Evolutionary conservation across 2,113 vertebrate species (phyloP), one percentile per base, ranked within the genome.

Genomic region (Rhegmatorhina hoffmannsi): DNA sequence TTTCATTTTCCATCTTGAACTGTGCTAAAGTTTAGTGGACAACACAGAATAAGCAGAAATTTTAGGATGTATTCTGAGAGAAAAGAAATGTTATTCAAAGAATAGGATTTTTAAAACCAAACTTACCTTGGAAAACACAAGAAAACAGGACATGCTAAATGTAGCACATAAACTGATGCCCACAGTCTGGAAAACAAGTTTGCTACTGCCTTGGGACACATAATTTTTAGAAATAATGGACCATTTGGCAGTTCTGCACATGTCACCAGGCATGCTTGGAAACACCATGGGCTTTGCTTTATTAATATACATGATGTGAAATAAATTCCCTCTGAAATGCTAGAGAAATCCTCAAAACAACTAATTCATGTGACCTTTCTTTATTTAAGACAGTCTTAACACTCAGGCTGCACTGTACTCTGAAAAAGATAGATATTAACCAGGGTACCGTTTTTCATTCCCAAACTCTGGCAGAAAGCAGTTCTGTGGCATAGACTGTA

Each of bases 201-300:
- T 97, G 96, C 95, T 96, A 89, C 97, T 24, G 83, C 95, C 97
- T 93, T 94, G 97, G 98, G 97, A 97, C 96, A 96, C 88, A 97
- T 97, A 96, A 95, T 97, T 98, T 98, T 97, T 97, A 97, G 97
- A 97, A 98, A 98, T 97, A 98, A 97, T 96, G 97, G 97, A 97
- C 94, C 97, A 96, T 97, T 98, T 98, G 97, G 97, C 97, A 97
- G 96, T 75, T 78, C 80, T 90, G 90, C 97, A 97, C 97, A 96
- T 97, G 97, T 95, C 97, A 94, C 77, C 90, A 63, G 91, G 73
- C 96, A 92, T 89, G 78, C 94, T 72, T 97, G 87, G 95, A 95
- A 96, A 70, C 91, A 94, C 94, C 92, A 92, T 95, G 96, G 55
- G 92, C 55, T 94, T 94, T 95, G 78, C 94, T 98, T 96, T 98